phyloP scores from a whole-genome alignment of 2,797 vertebrate species.

The Dermochelys coriacea region DNA sequence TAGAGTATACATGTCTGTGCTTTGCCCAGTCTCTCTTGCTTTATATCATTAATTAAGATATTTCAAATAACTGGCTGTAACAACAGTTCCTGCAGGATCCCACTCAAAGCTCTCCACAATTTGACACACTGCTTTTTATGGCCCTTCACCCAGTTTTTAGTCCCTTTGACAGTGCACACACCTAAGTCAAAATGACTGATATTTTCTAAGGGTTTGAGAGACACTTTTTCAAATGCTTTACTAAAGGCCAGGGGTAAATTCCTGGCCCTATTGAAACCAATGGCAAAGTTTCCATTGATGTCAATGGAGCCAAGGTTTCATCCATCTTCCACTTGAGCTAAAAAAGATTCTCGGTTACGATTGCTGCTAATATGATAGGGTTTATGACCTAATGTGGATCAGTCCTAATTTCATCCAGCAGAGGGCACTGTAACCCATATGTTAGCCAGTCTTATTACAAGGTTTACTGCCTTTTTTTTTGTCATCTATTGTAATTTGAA shows the following conservation, averaged over 20 bases:
- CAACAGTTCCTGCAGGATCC: fast-evolving
- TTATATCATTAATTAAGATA: neutral
- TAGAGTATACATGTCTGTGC: fast-evolving
- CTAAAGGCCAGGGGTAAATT: neutral
- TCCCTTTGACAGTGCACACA: neutral
- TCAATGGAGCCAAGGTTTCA: neutral
- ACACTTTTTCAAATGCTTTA: neutral
- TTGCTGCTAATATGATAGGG: neutral
- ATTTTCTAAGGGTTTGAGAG: neutral
- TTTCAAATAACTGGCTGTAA: neutral
- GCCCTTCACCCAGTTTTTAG: neutral
- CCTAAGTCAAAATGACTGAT: neutral
- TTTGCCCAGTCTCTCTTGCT: neutral
- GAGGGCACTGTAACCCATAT: neutral
- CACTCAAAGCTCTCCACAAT: neutral
- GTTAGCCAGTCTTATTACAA: neutral
- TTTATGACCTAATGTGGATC: neutral
- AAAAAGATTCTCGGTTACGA: neutral
- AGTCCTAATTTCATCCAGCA: neutral
- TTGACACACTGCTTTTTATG: neutral
- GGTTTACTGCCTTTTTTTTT: neutral
- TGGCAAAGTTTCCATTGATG: neutral
- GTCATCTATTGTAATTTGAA: neutral
- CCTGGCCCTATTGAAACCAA: neutral
- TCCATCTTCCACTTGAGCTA: neutral